Evolutionary conservation across 2,113 vertebrate genomes (phyloP).

Genomic region (Phyllostomus hastatus): DNA sequence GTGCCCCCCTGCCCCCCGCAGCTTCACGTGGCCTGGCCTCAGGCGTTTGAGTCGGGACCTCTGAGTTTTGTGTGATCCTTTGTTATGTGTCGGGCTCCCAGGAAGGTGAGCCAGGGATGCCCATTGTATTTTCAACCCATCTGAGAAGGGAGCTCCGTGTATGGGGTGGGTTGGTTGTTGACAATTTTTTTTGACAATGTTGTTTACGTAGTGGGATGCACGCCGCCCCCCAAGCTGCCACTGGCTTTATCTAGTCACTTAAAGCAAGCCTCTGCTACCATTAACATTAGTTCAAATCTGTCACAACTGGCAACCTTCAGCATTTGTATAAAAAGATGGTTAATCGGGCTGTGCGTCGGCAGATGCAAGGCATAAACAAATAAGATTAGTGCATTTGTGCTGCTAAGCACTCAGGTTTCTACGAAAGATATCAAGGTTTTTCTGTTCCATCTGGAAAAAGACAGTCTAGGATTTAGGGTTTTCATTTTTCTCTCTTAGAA

Average conservation of each 20-base stretch:
- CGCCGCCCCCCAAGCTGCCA: constrained; percentile 83
- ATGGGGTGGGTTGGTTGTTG: constrained; percentile 70
- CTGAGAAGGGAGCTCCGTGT: constrained; percentile 59
- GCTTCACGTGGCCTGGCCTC: neutral
- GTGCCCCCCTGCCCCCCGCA: neutral
- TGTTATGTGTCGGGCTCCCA: constrained; percentile 50
- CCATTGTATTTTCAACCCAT: constrained; percentile 49
- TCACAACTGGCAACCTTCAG: constrained; percentile 83
- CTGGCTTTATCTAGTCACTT: constrained; percentile 80
- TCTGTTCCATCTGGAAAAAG: constrained; percentile 44
- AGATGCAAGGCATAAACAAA: constrained; percentile 70
- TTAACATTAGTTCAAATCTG: constrained; percentile 81
- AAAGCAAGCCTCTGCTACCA: constrained; percentile 75
- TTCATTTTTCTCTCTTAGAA: constrained; percentile 38
- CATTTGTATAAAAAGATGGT: constrained; percentile 77
- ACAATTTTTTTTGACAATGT: constrained; percentile 74
- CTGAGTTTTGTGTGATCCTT: constrained; percentile 22
- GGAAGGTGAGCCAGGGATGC: constrained; percentile 54
- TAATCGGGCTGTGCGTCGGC: constrained; percentile 67
- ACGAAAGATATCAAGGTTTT: neutral
- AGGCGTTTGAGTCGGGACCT: neutral
- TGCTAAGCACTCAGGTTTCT: constrained; percentile 47
- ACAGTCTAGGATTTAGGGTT: neutral
- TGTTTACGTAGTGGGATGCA: constrained; percentile 79
- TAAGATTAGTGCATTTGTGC: constrained; percentile 48